Conservation (phyloP, 1,140 invertebrate species). For the Steinernema khuongi region DNA sequence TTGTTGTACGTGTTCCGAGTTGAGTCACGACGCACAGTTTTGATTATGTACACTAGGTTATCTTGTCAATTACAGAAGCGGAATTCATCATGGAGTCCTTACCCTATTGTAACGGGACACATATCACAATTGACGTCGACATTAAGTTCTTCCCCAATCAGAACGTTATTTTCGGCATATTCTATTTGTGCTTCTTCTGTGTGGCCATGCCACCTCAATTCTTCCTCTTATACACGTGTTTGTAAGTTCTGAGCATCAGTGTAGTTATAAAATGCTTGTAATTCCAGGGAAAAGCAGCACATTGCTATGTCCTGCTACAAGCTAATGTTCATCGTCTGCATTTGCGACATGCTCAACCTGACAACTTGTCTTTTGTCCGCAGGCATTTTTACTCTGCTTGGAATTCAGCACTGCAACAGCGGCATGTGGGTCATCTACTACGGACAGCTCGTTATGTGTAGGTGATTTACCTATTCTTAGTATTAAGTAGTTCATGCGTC, state of each 20-base stretch:
- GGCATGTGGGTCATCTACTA: background rate
- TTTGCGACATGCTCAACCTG: background rate
- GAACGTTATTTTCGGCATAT: no score
- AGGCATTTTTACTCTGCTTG: background rate
- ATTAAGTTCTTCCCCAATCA: no score
- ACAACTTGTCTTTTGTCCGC: background rate
- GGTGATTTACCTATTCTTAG: background rate
- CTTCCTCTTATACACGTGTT: background rate
- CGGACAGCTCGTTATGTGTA: slow-evolving; percentile 2
- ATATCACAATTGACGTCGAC: no score
- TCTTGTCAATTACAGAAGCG: no score
- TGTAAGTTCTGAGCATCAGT: background rate
- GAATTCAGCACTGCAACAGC: background rate
- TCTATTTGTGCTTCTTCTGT: no score
- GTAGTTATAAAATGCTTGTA: background rate
- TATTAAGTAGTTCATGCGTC: no score
- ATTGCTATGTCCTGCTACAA: background rate
- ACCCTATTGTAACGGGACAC: no score
- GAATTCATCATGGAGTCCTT: no score
- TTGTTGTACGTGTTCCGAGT: no score
- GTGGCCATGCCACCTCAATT: no score
- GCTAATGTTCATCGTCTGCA: background rate
- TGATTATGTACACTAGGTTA: no score
- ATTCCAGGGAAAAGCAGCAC: background rate
- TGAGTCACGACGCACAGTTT: no score